Conservation (phyloP, 1,140 invertebrate species). For the Pissodes strobi region DNA sequence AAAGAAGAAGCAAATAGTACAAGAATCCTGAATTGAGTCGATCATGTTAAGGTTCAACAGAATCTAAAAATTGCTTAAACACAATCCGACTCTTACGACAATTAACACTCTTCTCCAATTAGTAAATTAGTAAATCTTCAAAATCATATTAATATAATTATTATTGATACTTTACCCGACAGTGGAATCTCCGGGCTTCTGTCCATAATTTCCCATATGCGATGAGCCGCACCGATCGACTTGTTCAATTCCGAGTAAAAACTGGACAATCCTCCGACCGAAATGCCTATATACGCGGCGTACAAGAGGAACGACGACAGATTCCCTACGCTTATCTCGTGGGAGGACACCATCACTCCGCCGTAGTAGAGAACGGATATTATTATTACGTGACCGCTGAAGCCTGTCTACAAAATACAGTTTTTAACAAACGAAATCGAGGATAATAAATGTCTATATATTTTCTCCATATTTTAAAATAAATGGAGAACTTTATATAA, state of each 20-base stretch:
- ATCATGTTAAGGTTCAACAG: too few relatives aligned
- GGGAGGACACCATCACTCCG: slow-evolving; percentile 81
- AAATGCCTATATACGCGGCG: slow-evolving; percentile 89
- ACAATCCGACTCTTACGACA: too few relatives aligned
- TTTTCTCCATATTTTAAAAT: background rate
- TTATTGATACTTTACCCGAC: slow-evolving; percentile 58
- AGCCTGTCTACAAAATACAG: slow-evolving; percentile 66
- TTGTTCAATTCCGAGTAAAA: slow-evolving; percentile 95
- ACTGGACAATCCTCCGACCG: slow-evolving; percentile 81
- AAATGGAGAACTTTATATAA: background rate
- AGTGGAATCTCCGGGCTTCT: slow-evolving; percentile 75
- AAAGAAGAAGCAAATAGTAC: slow-evolving; percentile 19
- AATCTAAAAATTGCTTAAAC: too few relatives aligned
- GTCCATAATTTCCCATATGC: slow-evolving; percentile 90
- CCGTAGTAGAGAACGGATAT: slow-evolving; percentile 93
- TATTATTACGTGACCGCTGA: slow-evolving; percentile 91
- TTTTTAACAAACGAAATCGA: too few relatives aligned
- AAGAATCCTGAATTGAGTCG: background rate
- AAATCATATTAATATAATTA: too few relatives aligned
- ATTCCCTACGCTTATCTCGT: slow-evolving; percentile 84
- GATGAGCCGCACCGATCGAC: slow-evolving; percentile 85
- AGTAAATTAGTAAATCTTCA: too few relatives aligned
- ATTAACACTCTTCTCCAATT: too few relatives aligned
- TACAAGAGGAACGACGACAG: slow-evolving; percentile 91
- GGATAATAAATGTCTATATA: background rate